Base-by-base conservation (phyloP, 2,797 vertebrate species). In the Eulemur coronatus region DNA sequence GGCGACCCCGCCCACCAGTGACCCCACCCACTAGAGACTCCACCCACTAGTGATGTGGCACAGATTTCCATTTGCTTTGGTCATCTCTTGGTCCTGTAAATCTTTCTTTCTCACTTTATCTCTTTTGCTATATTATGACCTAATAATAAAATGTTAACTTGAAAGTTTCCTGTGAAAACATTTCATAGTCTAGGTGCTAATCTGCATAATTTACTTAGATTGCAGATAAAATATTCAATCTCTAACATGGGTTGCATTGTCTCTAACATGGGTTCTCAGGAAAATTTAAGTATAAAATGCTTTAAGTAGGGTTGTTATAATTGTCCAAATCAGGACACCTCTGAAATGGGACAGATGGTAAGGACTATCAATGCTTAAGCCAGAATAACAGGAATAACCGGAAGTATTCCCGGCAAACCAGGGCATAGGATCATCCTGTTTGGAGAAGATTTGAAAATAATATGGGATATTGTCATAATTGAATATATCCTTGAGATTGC, bases 81-180 rank as follows among this genome's bases (percentile, higher is more conserved):
- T 50, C 11, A 57, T 35, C 65, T 89, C 8, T 57, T 65, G 1
- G 35, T 48, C 48, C 6, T 82, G 0, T 28, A 81, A 55, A 35
- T 78, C 43, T 70, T 61, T 84, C 7, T 57, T 22, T 59, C 80
- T 89, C 78, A 5, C 41, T 75, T 89, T 81, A 48, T 87, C 20
- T 94, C 28, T 69, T 91, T 81, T 85, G 30, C 38, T 70, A 28
- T 55, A 33, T 13, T 89, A 46, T 46, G 67, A 85, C 3, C 38
- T 57, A 84, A 22, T 92, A 87, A 93, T 84, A 88, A 94, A 96
- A 95, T 26, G 7, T 41, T 76, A 78, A 91, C 28, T 91, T 84
- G 30, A 92, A 95, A 84, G 69, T 81, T 72, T 95, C 50, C 24
- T 79, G 2, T 88, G 57, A 73, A 91, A 93, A 94, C 14, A 10